A percentile compares a stretch with the other conserved stretches of the same genome.
These are phyloP conservation scores for Monomorium pharaonis DNA, from an alignment of 1,140 invertebrate species.

Conservation along the genomic window DNA sequence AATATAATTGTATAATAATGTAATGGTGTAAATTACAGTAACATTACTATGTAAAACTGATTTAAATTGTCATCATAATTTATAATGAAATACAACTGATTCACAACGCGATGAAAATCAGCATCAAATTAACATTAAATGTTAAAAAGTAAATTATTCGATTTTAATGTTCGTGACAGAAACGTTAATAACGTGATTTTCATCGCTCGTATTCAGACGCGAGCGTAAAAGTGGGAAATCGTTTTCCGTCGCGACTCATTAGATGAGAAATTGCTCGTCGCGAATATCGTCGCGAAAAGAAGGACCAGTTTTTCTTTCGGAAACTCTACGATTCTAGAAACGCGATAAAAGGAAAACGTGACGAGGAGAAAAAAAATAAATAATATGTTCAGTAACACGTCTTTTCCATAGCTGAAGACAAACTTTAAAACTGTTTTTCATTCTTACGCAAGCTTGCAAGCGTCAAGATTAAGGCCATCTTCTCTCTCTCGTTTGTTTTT, in stretches of 20 bases:
- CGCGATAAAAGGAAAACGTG: neutral
- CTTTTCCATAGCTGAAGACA: neutral
- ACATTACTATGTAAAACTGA: neutral
- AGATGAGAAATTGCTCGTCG: neutral
- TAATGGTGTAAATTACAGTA: neutral
- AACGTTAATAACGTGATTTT: neutral
- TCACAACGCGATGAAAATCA: neutral
- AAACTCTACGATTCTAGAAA: neutral
- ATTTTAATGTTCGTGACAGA: neutral
- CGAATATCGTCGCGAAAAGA: neutral
- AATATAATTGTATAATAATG: neutral
- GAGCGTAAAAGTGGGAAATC: neutral
- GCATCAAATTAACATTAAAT: neutral
- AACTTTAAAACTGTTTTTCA: constrained; percentile 25
- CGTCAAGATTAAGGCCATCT: constrained; percentile 44
- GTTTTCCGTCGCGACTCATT: neutral
- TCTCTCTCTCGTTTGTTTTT: constrained; percentile 52
- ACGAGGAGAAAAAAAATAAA: neutral
- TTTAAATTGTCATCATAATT: neutral
- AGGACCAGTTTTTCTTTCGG: neutral
- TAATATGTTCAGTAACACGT: neutral
- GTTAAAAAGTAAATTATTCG: neutral
- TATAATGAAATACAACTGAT: neutral
- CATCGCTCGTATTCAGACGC: neutral
- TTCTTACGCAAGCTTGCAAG: constrained; percentile 1